Conservation (phyloP, 2,113 vertebrate species). For the Origma solitaria region DNA sequence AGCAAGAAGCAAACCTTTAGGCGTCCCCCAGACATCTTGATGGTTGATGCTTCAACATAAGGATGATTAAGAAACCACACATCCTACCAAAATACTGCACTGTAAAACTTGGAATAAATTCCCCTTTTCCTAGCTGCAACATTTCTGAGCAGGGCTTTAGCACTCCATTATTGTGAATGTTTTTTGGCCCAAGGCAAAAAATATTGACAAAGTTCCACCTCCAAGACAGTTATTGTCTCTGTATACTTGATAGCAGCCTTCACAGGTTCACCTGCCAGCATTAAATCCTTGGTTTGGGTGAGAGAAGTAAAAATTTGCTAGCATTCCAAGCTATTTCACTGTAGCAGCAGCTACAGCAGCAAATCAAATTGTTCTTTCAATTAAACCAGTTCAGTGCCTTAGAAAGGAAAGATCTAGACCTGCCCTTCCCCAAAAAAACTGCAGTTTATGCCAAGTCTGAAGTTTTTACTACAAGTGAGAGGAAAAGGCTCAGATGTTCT, state of each 20-base stretch:
- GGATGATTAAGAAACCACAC: conserved; percentile 53
- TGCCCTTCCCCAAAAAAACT: background rate
- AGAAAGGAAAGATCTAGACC: conserved; percentile 49
- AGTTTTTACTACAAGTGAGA: conserved; percentile 48
- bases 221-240: conserved; percentile 77
- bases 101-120: conserved; percentile 61
- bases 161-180: conserved; percentile 69
- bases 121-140: conserved; percentile 33
- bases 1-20: background rate
- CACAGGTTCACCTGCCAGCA: conserved; percentile 71
- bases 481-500: conserved; percentile 28
- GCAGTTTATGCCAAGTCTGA: conserved; percentile 28
- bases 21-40: background rate
- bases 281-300: conserved; percentile 73
- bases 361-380: conserved; percentile 77
- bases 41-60: conserved; percentile 30
- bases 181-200: conserved; percentile 75
- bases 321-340: conserved; percentile 63
- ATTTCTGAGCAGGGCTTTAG: conserved; percentile 53
- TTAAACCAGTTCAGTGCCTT: conserved; percentile 66
- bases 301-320: conserved; percentile 67
- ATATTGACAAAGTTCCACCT: conserved; percentile 74
- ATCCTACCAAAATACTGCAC: conserved; percentile 29
- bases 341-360: conserved; percentile 59
- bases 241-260: conserved; percentile 76